Percentiles rank a stretch among this genome's conserved stretches.
Evolutionary conservation across 2,797 vertebrate genomes (phyloP).

Genomic region (Bovichtus diacanthus): DNA sequence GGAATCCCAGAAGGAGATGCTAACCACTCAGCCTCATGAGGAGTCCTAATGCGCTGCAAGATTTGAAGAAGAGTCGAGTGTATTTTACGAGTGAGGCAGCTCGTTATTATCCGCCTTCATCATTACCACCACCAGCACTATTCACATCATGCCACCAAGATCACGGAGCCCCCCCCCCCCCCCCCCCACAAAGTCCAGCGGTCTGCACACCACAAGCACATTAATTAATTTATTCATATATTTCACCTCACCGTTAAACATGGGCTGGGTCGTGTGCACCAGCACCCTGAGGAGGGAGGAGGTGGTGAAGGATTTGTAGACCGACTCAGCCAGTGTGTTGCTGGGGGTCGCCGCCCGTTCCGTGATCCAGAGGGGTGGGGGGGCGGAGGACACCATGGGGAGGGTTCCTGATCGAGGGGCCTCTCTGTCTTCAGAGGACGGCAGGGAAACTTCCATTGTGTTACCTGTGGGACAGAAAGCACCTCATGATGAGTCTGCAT

Average conservation of each 20-base stretch:
- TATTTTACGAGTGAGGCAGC: conserved; percentile 15
- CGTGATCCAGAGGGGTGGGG: conserved; percentile 83
- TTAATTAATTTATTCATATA: neutral
- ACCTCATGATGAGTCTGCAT: neutral
- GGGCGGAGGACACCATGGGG: conserved; percentile 80
- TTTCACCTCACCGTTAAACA: conserved; percentile 91
- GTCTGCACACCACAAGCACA: conserved; percentile 10
- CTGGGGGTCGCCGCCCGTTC: conserved; percentile 81
- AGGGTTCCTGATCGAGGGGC: conserved; percentile 71
- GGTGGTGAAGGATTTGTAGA: conserved; percentile 75
- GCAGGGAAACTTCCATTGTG: conserved; percentile 39
- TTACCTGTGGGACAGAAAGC: conserved; percentile 38
- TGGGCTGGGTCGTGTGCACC: conserved; percentile 92
- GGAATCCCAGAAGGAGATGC: conserved; percentile 28
- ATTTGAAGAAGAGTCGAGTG: conserved; percentile 16
- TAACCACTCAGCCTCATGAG: conserved; percentile 21
- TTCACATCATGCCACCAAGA: conserved; percentile 31
- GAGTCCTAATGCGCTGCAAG: conserved; percentile 9
- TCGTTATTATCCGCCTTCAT: conserved; percentile 20
- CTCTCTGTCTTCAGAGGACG: conserved; percentile 65
- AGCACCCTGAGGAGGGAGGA: conserved; percentile 84
- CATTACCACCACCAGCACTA: conserved; percentile 30
- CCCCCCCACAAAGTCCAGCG: conserved; percentile 44
- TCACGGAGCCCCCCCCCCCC: conserved; percentile 39
- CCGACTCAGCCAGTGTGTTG: conserved; percentile 70